Base-by-base conservation (phyloP, 2,888 invertebrate genomes). In the Bombyx huttoni region DNA sequence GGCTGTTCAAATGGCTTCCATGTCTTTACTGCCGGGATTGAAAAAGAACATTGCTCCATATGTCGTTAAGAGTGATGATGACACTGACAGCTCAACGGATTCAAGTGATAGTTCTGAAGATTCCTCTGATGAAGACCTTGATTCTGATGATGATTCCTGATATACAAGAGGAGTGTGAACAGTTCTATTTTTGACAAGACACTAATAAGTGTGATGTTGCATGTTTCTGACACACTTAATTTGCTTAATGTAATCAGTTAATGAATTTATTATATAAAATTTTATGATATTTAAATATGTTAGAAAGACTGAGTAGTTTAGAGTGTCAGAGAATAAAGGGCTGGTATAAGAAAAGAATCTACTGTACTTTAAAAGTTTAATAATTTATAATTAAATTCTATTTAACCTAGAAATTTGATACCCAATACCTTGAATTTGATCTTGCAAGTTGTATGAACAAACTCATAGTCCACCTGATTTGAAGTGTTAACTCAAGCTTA, bases 61-160 rank as follows among this genome's bases (percentile, higher is more conserved):
- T 49, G 58, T 65, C n/a, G 67, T 68, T 34, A 68, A 74, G 6
- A 74, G 68, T 57, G 76, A 75, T 55, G 74, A 73, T 46, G 69
- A 73, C 40, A 64, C 64, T 47, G 68, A 71, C 52, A 62, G 71
- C 5, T 65, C 69, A 7, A 60, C 69, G 6, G 63, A 65, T 53
- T 63, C 64, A 7, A 66, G 63, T 48, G 63, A 61, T 2, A 65
- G 68, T 1, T 69, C 70, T 1, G 72, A 74, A 57, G 73, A 75
- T 49, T 74, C 79, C 3, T 82, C 81, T 0, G 80, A 81, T 51
- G 74, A 74, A 45, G 40, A 7, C 40, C 62, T 82, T 40, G 86
- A 86, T 59, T 85, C 85, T 0, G 86, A 87, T 69, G 86, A 87
- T 73, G 83, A 85, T 52, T 70, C 75, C 9, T 78, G 75, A 50